Evolutionary conservation across 1,140 invertebrate species (phyloP).

Genomic region (Conus ventricosus): DNA sequence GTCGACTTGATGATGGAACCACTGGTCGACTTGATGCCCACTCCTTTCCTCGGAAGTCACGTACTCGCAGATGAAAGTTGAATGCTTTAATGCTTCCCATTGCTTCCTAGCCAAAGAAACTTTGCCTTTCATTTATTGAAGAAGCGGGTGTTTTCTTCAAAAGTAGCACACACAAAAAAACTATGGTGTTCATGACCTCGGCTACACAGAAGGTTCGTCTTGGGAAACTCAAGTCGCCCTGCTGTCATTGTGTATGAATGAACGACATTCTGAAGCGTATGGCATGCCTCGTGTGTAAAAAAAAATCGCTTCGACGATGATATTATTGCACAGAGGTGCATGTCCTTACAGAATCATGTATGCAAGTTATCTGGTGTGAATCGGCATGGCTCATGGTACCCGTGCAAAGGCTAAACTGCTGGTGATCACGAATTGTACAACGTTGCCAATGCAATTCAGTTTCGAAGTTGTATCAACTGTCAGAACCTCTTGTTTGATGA

Average conservation of each 20-base stretch:
- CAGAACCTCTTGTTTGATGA: neutral
- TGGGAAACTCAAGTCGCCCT: too few species aligned
- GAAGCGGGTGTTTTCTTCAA: too few species aligned
- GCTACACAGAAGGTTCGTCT: too few species aligned
- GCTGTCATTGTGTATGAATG: neutral
- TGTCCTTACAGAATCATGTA: slow-evolving; percentile 13
- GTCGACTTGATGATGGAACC: too few species aligned
- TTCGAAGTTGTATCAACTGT: neutral
- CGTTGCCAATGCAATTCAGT: neutral
- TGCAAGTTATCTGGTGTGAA: neutral
- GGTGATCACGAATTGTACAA: neutral
- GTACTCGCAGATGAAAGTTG: too few species aligned
- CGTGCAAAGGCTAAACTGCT: slow-evolving; percentile 20
- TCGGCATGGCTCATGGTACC: neutral
- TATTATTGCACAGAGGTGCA: neutral
- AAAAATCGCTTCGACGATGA: neutral
- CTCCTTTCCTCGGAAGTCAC: too few species aligned
- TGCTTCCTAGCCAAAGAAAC: too few species aligned
- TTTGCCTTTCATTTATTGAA: too few species aligned
- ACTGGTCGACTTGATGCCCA: too few species aligned
- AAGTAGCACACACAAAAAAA: too few species aligned
- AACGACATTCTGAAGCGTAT: neutral
- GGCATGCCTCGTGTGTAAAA: neutral
- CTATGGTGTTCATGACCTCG: too few species aligned
- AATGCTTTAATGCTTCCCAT: too few species aligned